Evolutionary conservation across 2,888 invertebrate species (phyloP).

Genomic region (Spodoptera littoralis): DNA sequence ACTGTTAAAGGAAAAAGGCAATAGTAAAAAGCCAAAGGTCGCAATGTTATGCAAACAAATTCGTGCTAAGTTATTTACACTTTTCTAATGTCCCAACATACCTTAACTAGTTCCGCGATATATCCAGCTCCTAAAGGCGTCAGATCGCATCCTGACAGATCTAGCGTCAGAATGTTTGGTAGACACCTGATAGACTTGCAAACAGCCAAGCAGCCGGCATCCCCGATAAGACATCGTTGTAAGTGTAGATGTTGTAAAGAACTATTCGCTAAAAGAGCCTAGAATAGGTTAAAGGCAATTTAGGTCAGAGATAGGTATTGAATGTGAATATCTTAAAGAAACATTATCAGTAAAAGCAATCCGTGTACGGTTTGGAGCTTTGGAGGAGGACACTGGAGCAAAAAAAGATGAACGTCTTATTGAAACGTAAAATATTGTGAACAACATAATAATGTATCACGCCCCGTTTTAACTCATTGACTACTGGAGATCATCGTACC

Average conservation of each 20-base stretch:
- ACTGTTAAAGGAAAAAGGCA: too few species aligned
- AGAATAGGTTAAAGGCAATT: constrained; percentile 30
- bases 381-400: too few species aligned
- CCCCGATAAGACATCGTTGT: constrained; percentile 91
- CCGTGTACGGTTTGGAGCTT: too few species aligned
- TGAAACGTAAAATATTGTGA: too few species aligned
- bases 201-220: constrained; percentile 91
- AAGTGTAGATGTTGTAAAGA: constrained; percentile 91
- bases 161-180: constrained; percentile 91
- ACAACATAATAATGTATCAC: too few species aligned
- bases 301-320: neutral
- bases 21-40: too few species aligned
- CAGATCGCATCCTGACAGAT: constrained; percentile 91
- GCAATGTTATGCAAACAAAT: too few species aligned
- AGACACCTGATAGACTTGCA: constrained; percentile 91
- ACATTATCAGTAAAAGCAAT: too few species aligned
- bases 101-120: constrained; percentile 91
- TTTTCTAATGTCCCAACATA: constrained; percentile 52
- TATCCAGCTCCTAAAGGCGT: constrained; percentile 90
- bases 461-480: too few species aligned
- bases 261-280: constrained; percentile 90
- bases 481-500: too few species aligned
- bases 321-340: neutral
- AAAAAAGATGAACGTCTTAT: too few species aligned
- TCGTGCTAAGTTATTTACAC: too few species aligned